Evolutionary conservation across 2,113 vertebrate species (phyloP).

Genomic region (Cynocephalus volans): DNA sequence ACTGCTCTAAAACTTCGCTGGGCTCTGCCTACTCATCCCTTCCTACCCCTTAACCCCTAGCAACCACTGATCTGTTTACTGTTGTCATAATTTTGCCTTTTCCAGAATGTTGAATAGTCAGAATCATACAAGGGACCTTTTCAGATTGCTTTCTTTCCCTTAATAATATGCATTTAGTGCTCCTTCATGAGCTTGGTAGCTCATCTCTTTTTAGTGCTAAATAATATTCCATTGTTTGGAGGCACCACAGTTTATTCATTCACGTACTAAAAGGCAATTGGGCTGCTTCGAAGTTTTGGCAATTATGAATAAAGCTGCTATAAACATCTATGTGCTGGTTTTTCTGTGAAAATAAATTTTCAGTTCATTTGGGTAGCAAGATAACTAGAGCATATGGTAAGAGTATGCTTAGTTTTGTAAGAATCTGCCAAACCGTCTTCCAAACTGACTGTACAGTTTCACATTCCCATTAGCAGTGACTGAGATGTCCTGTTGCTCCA

Average conservation of each 20-base stretch:
- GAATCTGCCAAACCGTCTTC: background rate
- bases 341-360: background rate
- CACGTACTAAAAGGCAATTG: background rate
- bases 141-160: background rate
- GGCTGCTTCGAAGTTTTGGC: background rate
- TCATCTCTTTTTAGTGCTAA: background rate
- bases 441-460: background rate
- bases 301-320: background rate
- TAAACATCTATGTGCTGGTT: background rate
- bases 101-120: background rate
- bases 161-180: background rate
- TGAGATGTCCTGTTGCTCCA: background rate
- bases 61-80: background rate
- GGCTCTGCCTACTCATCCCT: background rate
- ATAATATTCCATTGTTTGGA: background rate
- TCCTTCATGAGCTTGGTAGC: background rate
- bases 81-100: background rate
- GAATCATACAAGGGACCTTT: background rate
- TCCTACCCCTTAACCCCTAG: background rate
- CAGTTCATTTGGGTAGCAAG: background rate
- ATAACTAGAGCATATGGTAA: background rate
- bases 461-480: background rate
- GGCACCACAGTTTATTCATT: background rate
- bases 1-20: background rate
- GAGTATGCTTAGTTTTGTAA: background rate